Evolutionary conservation across 2,797 vertebrate genomes (phyloP).

Genomic region (Acanthopagrus latus): DNA sequence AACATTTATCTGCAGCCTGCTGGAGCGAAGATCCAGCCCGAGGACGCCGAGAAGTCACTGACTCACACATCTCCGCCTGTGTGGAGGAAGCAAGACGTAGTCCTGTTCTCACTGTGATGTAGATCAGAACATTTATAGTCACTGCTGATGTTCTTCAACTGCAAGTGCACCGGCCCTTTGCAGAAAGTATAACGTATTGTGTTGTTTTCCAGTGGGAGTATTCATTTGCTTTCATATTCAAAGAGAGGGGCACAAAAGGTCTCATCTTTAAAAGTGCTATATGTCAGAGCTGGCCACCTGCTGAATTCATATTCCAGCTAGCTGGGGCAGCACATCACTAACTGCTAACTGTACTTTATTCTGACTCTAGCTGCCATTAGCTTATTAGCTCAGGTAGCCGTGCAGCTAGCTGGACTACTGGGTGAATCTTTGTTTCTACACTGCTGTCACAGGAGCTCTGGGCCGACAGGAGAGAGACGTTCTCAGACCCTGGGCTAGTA

Average conservation of each 20-base stretch:
- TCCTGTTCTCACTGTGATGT: background rate
- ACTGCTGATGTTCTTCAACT: background rate
- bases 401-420: no score
- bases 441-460: no score
- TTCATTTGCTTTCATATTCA: background rate
- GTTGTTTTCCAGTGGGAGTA: no score
- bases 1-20: slow-evolving; percentile 62
- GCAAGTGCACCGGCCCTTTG: background rate
- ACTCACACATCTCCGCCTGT: slow-evolving; percentile 27
- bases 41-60: slow-evolving; percentile 30
- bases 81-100: slow-evolving; percentile 1
- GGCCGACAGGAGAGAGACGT: no score
- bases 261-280: background rate
- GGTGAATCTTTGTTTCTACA: no score
- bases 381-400: no score
- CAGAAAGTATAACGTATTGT: background rate
- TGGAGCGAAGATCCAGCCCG: slow-evolving; percentile 30
- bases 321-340: no score
- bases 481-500: no score
- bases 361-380: no score
- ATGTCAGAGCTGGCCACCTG: no score
- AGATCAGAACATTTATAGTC: slow-evolving; percentile 8
- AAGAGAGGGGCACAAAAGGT: background rate
- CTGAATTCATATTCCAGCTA: no score
- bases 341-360: no score